Base-by-base conservation (phyloP, 37 sponge, comb jelly and placozoan genomes). In the Lycopodina hypogea region DNA sequence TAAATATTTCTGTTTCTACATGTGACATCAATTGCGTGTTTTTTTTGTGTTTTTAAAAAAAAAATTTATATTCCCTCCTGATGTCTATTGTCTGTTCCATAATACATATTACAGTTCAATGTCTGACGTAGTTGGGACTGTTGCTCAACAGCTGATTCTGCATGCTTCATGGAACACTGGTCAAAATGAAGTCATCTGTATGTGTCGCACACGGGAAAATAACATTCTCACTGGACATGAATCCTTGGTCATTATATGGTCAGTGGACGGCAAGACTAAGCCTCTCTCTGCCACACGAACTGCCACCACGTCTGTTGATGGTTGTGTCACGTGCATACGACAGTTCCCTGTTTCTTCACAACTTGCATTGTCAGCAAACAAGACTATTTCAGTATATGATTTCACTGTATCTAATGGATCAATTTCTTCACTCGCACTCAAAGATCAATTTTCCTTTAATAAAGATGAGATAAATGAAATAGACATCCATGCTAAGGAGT, bases 381-480 rank as follows among this genome's bases (percentile, higher is more conserved):
- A 77, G 2, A 52, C 65, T 18, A 71, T 91, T 18, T 15, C 38
- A 17, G 36, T 68, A 39, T 86, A 83, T 68, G 80, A 91, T 26
- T 36, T 53, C 21, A 56, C 68, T 3, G 41, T 68, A 6, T 35
- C 60, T 28, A 36, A 23, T 24, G 23, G 66, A 30, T 8, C 30
- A 11, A 65, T 65, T 4, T 8, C 66, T 32, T 65, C 66, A 30
- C 3, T 65, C 4, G 18, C 34, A 7, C 66, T 32, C 17, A 30
- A 65, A 11, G 72, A 86, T 33, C 62, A 32, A 30, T 83, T 61
- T 32, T 22, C 7, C n/a, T 82, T 56, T 75, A 91, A 83, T 51
- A 56, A 42, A 18, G 92, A 91, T 14, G 92, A 91, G 29, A 80
- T 91, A 14, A 91, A 91, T 64, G 61, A 91, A 72, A 65, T 87